A percentile compares a stretch with the other conserved stretches of the same genome.
Conservation (phyloP, 2,113 vertebrate genomes). For the Eclectus roratus region DNA sequence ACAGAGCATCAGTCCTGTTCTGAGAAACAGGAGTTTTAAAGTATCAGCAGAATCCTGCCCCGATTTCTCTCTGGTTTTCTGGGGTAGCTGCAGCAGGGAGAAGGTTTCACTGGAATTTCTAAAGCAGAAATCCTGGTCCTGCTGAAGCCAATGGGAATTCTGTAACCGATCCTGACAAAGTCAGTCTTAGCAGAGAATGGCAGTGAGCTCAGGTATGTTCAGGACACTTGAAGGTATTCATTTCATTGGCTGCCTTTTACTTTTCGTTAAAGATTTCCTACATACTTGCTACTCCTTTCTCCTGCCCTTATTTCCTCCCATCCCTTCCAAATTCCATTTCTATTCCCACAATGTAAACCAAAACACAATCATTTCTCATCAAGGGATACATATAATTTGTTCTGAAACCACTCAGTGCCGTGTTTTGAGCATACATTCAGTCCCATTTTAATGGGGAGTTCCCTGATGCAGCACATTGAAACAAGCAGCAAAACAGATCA, state of each 20-base stretch:
- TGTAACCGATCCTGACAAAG: not conserved
- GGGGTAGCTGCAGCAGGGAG: not conserved
- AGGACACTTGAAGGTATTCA: not conserved
- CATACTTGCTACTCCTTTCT: not conserved
- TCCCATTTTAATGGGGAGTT: not conserved
- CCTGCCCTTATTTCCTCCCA: not conserved
- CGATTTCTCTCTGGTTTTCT: not conserved
- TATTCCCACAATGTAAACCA: not conserved
- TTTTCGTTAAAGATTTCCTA: not conserved
- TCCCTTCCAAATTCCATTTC: not conserved
- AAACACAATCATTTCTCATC: not conserved
- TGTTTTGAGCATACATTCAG: rapidly evolving
- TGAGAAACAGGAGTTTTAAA: not conserved
- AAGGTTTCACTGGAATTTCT: not conserved
- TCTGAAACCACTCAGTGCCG: not conserved
- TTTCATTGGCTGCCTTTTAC: not conserved
- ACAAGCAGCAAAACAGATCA: not conserved
- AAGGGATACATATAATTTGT: not conserved
- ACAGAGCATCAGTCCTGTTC: not conserved
- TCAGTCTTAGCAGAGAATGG: not conserved
- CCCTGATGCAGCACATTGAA: not conserved
- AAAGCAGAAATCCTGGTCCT: not conserved
- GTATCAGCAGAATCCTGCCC: not conserved
- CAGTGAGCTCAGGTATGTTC: not conserved
- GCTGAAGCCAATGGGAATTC: not conserved